phyloP scores from a whole-genome alignment of 2,797 vertebrate genomes.

The Poeciliopsis presidionis region DNA sequence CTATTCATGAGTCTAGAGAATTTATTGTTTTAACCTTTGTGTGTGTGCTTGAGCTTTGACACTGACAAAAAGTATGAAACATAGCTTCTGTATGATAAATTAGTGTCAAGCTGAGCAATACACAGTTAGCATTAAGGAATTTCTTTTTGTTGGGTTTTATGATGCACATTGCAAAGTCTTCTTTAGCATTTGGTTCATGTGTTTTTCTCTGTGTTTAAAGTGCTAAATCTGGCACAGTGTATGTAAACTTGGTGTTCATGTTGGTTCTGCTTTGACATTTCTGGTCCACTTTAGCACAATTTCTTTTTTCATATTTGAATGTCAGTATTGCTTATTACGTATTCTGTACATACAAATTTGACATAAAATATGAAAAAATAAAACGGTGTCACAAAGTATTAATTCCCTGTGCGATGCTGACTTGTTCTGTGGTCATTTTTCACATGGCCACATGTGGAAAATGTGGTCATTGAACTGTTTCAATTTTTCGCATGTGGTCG shows the following conservation, averaged over 20 bases:
- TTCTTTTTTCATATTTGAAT: conserved; percentile 66
- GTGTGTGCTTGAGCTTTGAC: neutral
- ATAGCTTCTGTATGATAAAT: neutral
- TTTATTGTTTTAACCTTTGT: neutral
- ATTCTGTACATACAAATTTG: conserved; percentile 84
- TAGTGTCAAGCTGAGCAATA: neutral
- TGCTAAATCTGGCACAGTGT: conserved; percentile 45
- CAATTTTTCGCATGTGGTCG: neutral
- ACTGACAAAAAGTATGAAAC: neutral
- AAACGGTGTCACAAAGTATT: conserved; percentile 29
- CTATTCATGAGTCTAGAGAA: neutral
- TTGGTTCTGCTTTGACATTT: conserved; percentile 54
- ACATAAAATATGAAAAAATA: conserved; percentile 78
- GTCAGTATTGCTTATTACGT: conserved; percentile 72
- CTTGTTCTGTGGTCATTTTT: neutral
- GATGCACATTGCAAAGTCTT: neutral
- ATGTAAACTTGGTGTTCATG: conserved; percentile 48
- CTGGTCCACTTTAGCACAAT: conserved; percentile 71
- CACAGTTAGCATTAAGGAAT: neutral
- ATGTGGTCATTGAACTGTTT: neutral
- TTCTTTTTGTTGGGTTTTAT: neutral
- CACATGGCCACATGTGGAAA: neutral
- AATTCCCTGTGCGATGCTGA: neutral
- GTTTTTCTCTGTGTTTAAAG: conserved; percentile 26
- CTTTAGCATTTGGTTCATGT: neutral